Evolutionary conservation across 2,113 vertebrate genomes (phyloP), one percentile per base, ranked within the genome.

Genomic region (Lepus americanus): DNA sequence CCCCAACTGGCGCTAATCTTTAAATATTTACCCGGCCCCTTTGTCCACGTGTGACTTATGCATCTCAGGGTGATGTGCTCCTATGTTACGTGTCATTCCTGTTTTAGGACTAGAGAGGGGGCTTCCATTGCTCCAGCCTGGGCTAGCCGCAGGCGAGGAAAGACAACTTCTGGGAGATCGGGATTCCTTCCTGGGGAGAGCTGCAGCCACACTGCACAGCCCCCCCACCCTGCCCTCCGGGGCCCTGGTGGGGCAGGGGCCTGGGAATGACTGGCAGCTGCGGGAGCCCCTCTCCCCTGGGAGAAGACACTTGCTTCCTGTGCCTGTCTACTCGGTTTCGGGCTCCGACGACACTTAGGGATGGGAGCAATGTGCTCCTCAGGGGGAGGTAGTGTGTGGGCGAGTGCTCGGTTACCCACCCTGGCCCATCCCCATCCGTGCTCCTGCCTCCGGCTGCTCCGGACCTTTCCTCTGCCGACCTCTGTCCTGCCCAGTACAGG

Each of bases 1-100:
- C 74, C 78, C 88, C 81, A 95, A 91, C 96, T 92, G 96, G 97
- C 95, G 94, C 92, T 94, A 85, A 89, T 97, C 97, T 97, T 97
- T 98, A 97, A 98, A 97, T 97, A 98, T 97, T 97, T 97, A 98
- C 97, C 96, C 84, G 88, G 89, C 63, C 39, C 61, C 63, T 94
- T 97, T 97, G 95, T 98, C 76, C 82, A 16, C 16, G 2, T 74
- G n/a, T 86, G 93, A 97, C 95, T 97, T 94, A 85, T 4, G 96
- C 92, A 82, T 82, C 77, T 79, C 0, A 9, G 89, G 78, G 59
- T 76, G 77, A 44, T 72, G 93, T 74, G 87, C 90, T 92, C 67
- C 77, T 97, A 96, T 87, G 96, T 95, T 64, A 82, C n/a, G 7
- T 36, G 1, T 89, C 90, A 87, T 76, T 96, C 67, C 31, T 20